Conservation (phyloP, 2,888 invertebrate species). For the Meteorus colon region DNA sequence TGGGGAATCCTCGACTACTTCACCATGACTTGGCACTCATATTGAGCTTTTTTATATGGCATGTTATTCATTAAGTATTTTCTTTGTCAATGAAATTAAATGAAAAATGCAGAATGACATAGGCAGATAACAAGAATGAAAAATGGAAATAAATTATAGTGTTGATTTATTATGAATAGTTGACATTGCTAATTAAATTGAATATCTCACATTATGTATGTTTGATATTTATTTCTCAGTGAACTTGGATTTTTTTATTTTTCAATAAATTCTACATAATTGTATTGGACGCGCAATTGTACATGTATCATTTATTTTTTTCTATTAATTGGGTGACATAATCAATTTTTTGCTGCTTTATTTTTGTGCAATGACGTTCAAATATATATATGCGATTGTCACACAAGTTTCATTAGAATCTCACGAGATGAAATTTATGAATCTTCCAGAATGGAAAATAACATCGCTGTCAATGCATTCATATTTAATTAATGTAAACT, state of each 20-base stretch:
- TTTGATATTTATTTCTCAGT: conserved; percentile 2
- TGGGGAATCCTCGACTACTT: background rate
- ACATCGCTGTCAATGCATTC: background rate
- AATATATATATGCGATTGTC: too few species aligned
- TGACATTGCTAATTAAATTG: background rate
- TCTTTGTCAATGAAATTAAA: background rate
- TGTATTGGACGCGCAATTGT: background rate
- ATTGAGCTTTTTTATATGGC: background rate
- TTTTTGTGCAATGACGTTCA: background rate
- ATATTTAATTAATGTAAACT: background rate
- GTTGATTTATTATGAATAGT: background rate
- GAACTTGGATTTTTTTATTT: background rate
- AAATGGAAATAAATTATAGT: background rate
- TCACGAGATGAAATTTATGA: background rate
- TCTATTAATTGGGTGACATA: background rate
- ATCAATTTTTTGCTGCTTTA: background rate
- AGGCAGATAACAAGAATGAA: background rate
- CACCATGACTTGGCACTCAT: background rate
- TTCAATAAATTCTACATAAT: conserved; percentile 1
- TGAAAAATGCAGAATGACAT: background rate
- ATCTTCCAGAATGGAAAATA: background rate
- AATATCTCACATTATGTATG: background rate
- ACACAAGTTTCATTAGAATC: background rate
- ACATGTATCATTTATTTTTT: background rate
- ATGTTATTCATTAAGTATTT: background rate